Conservation (phyloP, 2,113 vertebrate genomes). For the Polypterus senegalus region DNA sequence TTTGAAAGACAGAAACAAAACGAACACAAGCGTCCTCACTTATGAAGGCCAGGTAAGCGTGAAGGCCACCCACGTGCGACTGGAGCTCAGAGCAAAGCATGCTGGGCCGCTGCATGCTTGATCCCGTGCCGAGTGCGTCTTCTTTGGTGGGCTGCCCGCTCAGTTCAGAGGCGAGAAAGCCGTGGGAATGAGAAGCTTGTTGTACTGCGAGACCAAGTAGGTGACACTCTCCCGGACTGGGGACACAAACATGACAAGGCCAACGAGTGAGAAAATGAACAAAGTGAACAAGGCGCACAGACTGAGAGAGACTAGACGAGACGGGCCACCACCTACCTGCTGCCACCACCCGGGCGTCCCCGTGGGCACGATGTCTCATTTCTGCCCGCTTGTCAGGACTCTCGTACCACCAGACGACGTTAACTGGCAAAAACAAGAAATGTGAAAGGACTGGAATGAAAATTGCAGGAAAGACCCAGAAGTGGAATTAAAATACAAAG, state of each 20-base stretch:
- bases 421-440: slow-evolving; percentile 46
- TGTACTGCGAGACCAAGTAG: slow-evolving; percentile 66
- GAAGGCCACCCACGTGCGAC: too few species aligned
- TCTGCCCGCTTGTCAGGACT: slow-evolving; percentile 60
- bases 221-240: slow-evolving; percentile 63
- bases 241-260: slow-evolving; percentile 13
- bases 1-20: too few species aligned
- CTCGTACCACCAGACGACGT: slow-evolving; percentile 76
- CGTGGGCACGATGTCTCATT: slow-evolving; percentile 58
- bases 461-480: neutral
- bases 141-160: neutral
- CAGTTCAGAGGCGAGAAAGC: slow-evolving; percentile 69
- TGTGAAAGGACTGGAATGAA: neutral
- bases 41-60: too few species aligned
- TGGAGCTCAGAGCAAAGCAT: too few species aligned
- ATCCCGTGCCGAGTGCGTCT: too few species aligned
- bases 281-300: neutral
- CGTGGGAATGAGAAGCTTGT: slow-evolving; percentile 61
- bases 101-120: too few species aligned
- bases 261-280: neutral
- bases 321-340: slow-evolving; percentile 60
- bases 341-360: slow-evolving; percentile 67
- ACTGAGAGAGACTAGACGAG: slow-evolving; percentile 4
- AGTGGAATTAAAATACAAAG: neutral
- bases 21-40: too few species aligned